Base-by-base conservation (phyloP, 2,113 vertebrate species). In the Sakesphorus luctuosus region DNA sequence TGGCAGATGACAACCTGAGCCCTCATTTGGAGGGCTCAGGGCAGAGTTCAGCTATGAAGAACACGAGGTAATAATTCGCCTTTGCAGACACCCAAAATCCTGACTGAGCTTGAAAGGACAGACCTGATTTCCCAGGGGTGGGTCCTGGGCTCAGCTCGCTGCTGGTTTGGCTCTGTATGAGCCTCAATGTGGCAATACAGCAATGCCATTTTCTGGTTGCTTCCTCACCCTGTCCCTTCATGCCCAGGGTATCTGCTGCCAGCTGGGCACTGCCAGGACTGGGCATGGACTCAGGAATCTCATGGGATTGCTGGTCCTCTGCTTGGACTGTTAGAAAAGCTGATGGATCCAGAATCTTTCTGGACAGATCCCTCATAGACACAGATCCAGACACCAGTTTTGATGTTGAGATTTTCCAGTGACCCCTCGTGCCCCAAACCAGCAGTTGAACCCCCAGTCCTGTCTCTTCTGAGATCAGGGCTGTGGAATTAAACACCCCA, bases 121-220 rank as follows among this genome's bases (percentile, higher is more conserved):
- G 7, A 15, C 13, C n/a, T 1, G 1, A 9, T 74, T 82, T 85
- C 46, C 50, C 71, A 66, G 1, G 6, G 40, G 2, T 3, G 1
- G 59, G 21, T 20, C 3, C 82, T 38, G 36, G 52, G 18, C 68
- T 63, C 40, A 16, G 46, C 66, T 76, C 63, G 40, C 9, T 5
- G 11, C 46, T 66, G 23, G 2, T 52, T 90, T 47, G 63, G 59
- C 49, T 82, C 44, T 31, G 25, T 5, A 5, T 20, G 59, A 81
- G n/a, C 4, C 26, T 21, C 47, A 10, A 2, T 1, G 66, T 3
- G 6, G 24, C 35, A 55, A 21, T 4, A 1, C 1, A 16, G 2
- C 40, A 11, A 4, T 7, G 61, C 18, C 2, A 0, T 6, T 33
- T 29, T 44, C 38, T 4, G 5, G 24, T 26, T 7, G 8, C 5